Percentiles rank a stretch among this genome's conserved stretches.
Evolutionary conservation across 2,797 vertebrate genomes (phyloP).

Genomic region (Coccyzus lansbergi): DNA sequence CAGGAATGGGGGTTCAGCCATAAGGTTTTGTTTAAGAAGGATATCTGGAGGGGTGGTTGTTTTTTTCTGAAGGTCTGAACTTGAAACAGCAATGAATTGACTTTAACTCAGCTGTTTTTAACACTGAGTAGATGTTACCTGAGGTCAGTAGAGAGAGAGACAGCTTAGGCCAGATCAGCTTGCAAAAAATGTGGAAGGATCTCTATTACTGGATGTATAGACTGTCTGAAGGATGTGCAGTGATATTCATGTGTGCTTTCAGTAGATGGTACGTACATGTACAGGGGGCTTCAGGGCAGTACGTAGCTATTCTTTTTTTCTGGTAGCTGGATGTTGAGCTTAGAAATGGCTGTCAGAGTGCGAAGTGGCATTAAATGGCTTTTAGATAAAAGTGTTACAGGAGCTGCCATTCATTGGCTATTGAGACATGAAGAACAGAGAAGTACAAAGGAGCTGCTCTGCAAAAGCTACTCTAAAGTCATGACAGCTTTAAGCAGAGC

Average conservation of each 20-base stretch:
- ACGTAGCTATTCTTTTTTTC: not conserved
- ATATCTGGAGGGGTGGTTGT: not conserved
- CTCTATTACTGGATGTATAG: rapidly evolving
- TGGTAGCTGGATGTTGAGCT: not conserved
- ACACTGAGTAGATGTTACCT: not conserved
- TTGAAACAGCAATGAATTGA: not conserved
- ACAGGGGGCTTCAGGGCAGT: rapidly evolving
- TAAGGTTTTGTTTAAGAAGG: not conserved
- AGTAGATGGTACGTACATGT: not conserved
- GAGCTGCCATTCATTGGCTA: not conserved
- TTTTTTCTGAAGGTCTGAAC: not conserved
- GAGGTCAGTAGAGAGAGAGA: too few relatives aligned
- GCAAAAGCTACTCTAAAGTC: not conserved
- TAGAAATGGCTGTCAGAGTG: not conserved
- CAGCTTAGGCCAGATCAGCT: too few relatives aligned
- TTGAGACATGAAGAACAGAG: not conserved
- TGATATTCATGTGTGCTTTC: not conserved
- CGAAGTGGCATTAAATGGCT: not conserved
- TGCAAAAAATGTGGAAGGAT: too few relatives aligned
- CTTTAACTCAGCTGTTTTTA: not conserved
- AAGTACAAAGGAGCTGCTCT: not conserved
- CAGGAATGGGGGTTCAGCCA: not conserved
- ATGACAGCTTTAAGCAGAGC: not conserved
- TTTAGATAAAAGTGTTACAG: not conserved
- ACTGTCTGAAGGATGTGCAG: not conserved